These are phyloP conservation scores for Mesorhabditis belari DNA, from an alignment of 2,888 invertebrate species.

Conservation along the genomic window DNA sequence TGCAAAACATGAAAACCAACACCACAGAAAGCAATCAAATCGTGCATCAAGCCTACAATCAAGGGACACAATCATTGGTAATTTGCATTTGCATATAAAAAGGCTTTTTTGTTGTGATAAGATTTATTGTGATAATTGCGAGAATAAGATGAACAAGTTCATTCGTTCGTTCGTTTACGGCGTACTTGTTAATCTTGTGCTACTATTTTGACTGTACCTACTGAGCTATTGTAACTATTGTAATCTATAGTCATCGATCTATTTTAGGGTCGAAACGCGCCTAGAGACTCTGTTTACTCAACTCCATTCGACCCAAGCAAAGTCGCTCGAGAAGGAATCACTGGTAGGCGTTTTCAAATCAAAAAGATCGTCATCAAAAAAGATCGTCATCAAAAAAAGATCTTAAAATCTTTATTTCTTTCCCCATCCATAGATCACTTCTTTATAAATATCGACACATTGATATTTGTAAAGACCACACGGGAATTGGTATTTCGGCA, in stretches of 20 bases:
- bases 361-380: no score
- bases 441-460: conserved; percentile 24
- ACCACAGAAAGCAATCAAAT: neutral
- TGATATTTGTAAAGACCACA: conserved; percentile 23
- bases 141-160: no score
- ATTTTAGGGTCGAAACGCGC: neutral
- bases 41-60: neutral
- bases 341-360: neutral
- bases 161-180: no score
- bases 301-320: neutral
- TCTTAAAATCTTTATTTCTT: no score
- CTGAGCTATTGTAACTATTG: no score
- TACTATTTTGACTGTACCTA: no score
- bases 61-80: neutral
- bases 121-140: no score
- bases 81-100: neutral
- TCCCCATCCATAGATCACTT: conserved; percentile 14
- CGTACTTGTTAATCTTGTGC: no score
- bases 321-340: neutral
- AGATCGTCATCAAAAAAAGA: no score
- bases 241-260: no score
- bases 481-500: conserved; percentile 18
- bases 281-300: neutral
- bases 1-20: neutral
- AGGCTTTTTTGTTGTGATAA: neutral